A percentile compares a stretch with the other conserved stretches of the same genome.
These are phyloP conservation scores for Desoria tigrina DNA, from an alignment of 2,888 invertebrate genomes.

Conservation along the genomic window DNA sequence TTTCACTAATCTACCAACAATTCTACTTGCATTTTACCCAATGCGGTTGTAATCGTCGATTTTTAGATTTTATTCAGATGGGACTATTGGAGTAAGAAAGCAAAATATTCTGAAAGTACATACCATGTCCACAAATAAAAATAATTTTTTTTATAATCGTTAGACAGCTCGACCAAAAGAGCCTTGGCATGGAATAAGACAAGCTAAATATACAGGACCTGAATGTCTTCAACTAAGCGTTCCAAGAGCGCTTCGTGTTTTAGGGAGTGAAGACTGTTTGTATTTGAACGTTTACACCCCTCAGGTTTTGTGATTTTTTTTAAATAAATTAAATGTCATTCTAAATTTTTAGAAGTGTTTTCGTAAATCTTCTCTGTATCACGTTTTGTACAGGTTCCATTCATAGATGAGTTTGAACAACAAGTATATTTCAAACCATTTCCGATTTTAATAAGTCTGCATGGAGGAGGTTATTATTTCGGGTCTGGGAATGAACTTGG, in stretches of 20 bases:
- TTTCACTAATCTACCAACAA: too few relatives aligned
- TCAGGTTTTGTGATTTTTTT: conserved; percentile 26
- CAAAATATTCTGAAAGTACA: neutral
- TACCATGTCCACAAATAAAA: neutral
- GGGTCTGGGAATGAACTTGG: conserved; percentile 42
- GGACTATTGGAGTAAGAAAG: too few relatives aligned
- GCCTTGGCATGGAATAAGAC: conserved; percentile 34
- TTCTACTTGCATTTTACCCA: too few relatives aligned
- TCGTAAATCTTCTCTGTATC: conserved; percentile 2
- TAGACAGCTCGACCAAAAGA: conserved; percentile 25
- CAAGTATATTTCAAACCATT: conserved; percentile 37
- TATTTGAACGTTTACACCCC: conserved; percentile 45
- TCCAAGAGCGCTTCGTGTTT: conserved; percentile 30
- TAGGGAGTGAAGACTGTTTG: conserved; percentile 38
- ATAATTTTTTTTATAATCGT: neutral
- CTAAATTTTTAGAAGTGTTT: too few relatives aligned
- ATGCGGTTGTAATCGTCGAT: too few relatives aligned
- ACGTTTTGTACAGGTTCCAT: conserved; percentile 29
- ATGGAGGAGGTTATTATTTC: conserved; percentile 38
- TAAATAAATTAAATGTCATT: neutral
- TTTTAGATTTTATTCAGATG: too few relatives aligned
- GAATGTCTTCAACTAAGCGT: conserved; percentile 44
- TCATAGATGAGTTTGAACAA: conserved; percentile 29
- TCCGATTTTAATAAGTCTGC: conserved; percentile 32
- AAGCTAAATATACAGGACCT: conserved; percentile 36